Evolutionary conservation across 2,888 invertebrate genomes (phyloP), one percentile per base, ranked within the genome.

Genomic region (Darwinula stevensoni): DNA sequence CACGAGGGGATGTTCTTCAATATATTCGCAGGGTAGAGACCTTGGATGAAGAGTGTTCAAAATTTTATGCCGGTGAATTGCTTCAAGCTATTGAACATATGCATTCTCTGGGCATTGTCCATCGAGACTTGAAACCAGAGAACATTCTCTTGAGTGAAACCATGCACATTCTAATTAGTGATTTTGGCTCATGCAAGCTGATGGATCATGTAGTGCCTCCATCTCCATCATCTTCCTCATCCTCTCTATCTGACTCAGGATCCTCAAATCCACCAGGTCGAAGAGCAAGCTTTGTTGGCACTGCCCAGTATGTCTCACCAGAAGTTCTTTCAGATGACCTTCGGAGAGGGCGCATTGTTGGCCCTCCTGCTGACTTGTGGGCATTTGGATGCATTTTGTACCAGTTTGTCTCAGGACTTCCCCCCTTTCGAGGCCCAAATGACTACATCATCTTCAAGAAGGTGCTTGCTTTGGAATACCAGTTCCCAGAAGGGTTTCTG

Each of bases 281-380:
- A 36, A 63, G 63, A 43, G 70, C 69, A 44, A 78, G 76, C 50
- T 94, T 97, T 53, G 94, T 94, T 11, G 97, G 97, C 31, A 97
- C 94, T 9, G 91, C 97, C 2, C 91, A 94, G 50, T 97, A 94
- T 52, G 88, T 99, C 0, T 88, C 88, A 34, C 97, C 97, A 3
- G 97, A 99, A 56, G 63, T 94, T 37, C 57, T 97, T 31, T 72
- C 68, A 36, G 70, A 74, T 47, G 65, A 69, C 36, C 22, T n/a
- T 6, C n/a, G n/a, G n/a, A 6, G 22, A 18, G 22, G 22, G 6
- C 6, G n/a, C 6, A 47, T 48, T 22, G 65, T 66, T 2, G 65
- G 69, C 32, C 65, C 68, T 30, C 64, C 75, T 27, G 75, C 78
- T 11, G 97, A 99, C 54, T 58, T 94, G 35, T 99, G 97, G 97